Evolutionary conservation across 2,113 vertebrate genomes (phyloP).

Genomic region (Ameiurus melas): DNA sequence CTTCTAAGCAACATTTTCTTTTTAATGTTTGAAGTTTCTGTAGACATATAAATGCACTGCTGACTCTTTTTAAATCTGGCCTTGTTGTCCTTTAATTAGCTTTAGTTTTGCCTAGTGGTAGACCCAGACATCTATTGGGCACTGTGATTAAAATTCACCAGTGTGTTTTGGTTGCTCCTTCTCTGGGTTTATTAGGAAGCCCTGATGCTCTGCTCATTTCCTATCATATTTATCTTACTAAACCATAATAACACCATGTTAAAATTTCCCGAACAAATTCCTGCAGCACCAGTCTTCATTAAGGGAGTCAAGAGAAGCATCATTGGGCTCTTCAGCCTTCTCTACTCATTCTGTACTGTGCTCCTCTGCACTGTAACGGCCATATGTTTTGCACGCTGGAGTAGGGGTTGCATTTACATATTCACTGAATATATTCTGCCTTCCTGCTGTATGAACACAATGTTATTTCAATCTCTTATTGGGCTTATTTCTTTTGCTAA

Average conservation of each 20-base stretch:
- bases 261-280: not conserved
- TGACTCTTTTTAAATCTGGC: conserved; percentile 18
- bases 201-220: conserved; percentile 19
- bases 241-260: not conserved
- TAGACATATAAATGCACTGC: not conserved
- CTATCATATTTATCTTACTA: conserved; percentile 9
- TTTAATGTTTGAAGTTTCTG: not conserved
- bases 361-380: conserved; percentile 1
- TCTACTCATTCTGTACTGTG: not conserved
- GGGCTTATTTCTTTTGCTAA: not conserved
- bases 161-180: not conserved
- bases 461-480: not conserved
- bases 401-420: not conserved
- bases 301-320: conserved; percentile 50
- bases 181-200: conserved; percentile 17
- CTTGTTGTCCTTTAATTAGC: conserved; percentile 33
- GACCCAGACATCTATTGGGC: not conserved
- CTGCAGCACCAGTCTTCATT: conserved; percentile 13
- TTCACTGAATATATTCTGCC: not conserved
- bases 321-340: conserved; percentile 52
- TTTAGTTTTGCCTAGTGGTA: conserved; percentile 24
- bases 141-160: not conserved
- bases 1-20: conserved; percentile 10
- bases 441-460: not conserved
- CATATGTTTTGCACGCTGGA: not conserved